phyloP scores from a whole-genome alignment of 2,888 invertebrate genomes.

The Eumacrocentrus americanus region DNA sequence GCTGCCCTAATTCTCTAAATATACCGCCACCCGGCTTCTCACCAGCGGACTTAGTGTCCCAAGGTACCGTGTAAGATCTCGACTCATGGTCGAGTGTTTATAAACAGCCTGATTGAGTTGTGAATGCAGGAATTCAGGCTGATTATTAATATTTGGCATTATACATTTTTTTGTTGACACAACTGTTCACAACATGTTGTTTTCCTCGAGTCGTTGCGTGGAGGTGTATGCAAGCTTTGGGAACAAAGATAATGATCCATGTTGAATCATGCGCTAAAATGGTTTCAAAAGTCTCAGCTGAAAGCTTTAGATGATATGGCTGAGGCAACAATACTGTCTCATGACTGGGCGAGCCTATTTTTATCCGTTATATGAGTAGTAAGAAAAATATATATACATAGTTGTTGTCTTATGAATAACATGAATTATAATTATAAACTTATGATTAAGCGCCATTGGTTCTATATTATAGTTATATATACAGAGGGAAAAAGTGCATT shows the following conservation, averaged over 20 bases:
- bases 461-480: no score
- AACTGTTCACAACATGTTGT: neutral
- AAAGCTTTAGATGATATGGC: neutral
- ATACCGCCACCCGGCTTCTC: conserved; percentile 37
- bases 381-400: neutral
- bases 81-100: conserved; percentile 56
- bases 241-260: neutral
- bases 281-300: neutral
- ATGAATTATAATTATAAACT: neutral
- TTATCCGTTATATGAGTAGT: neutral
- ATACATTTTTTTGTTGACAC: neutral
- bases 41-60: conserved; percentile 36
- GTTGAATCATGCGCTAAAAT: conserved; percentile 6
- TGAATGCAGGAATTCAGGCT: conserved; percentile 7
- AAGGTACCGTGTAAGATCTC: conserved; percentile 50
- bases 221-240: neutral
- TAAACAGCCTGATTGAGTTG: conserved; percentile 49
- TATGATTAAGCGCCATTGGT: neutral
- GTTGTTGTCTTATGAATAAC: neutral
- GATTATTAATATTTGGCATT: neutral
- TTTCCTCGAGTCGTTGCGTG: no score
- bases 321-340: neutral
- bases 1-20: conserved; percentile 59
- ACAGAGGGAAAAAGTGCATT: no score
- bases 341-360: neutral